These are phyloP conservation scores for Neogale vison DNA, from an alignment of 2,113 vertebrate genomes.

Conservation along the genomic window DNA sequence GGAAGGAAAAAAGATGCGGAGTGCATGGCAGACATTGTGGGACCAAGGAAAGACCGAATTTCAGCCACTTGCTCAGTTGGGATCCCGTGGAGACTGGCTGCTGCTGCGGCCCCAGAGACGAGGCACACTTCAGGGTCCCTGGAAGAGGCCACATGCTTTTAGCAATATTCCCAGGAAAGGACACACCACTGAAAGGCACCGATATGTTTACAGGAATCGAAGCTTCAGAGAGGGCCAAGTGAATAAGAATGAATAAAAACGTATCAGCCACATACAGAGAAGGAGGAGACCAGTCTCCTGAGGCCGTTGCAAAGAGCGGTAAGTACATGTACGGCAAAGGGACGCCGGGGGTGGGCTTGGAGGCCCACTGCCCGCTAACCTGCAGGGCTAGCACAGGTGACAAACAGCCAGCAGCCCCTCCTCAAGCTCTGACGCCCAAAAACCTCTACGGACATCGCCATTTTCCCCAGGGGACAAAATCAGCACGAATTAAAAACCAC, in stretches of 20 bases:
- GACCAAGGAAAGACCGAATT: neutral
- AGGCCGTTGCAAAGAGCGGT: neutral
- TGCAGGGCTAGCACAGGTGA: neutral
- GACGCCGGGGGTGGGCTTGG: neutral
- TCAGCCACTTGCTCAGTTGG: neutral
- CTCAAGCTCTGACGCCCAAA: neutral
- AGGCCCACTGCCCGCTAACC: neutral
- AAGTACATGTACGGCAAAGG: neutral
- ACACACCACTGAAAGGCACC: neutral
- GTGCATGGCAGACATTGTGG: neutral
- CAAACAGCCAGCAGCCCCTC: neutral
- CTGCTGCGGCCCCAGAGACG: neutral
- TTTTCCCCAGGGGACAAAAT: neutral
- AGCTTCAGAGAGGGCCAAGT: neutral
- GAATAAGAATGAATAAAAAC: neutral
- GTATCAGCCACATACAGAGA: accelerated
- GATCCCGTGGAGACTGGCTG: neutral
- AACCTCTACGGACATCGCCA: neutral
- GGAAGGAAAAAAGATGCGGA: neutral
- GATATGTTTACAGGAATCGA: neutral
- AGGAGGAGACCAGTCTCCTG: neutral
- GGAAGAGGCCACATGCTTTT: neutral
- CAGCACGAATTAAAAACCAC: neutral
- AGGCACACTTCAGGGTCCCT: neutral
- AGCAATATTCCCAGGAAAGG: neutral